A percentile compares a stretch with the other conserved stretches of the same genome.
phyloP scores from a whole-genome alignment of 2,797 vertebrate species.

The Siniperca obscura region DNA sequence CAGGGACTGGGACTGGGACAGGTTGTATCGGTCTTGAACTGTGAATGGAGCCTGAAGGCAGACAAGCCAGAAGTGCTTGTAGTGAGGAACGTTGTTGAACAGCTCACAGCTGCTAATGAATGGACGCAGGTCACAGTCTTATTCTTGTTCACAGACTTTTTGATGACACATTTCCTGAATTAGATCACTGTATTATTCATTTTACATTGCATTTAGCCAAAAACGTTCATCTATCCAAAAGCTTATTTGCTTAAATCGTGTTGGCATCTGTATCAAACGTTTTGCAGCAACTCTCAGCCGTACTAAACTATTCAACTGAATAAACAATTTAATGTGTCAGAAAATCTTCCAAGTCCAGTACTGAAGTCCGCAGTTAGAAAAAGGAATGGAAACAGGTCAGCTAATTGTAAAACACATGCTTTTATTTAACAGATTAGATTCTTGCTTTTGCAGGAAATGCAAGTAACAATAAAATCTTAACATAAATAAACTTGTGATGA shows the following conservation, averaged over 20 bases:
- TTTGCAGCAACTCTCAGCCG: not conserved
- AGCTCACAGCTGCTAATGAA: not conserved
- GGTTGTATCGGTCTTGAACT: not conserved
- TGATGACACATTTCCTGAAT: not conserved
- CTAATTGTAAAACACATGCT: no score
- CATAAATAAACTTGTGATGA: not conserved
- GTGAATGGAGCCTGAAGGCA: no score
- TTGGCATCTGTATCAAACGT: not conserved
- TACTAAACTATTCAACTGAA: not conserved
- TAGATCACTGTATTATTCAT: not conserved
- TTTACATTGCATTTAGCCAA: not conserved
- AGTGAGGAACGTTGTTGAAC: not conserved
- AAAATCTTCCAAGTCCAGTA: not conserved
- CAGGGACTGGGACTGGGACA: not conserved
- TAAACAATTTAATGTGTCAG: not conserved
- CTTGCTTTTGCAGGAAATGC: not conserved
- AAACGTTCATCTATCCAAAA: no score
- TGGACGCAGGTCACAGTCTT: not conserved
- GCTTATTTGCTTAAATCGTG: not conserved
- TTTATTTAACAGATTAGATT: not conserved
- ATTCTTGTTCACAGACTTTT: no score
- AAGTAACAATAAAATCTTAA: not conserved
- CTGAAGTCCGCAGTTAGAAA: not conserved
- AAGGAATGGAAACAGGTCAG: not conserved
- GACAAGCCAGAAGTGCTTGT: not conserved